Conservation (phyloP, 2,797 vertebrate species). For the Astyanax mexicanus region DNA sequence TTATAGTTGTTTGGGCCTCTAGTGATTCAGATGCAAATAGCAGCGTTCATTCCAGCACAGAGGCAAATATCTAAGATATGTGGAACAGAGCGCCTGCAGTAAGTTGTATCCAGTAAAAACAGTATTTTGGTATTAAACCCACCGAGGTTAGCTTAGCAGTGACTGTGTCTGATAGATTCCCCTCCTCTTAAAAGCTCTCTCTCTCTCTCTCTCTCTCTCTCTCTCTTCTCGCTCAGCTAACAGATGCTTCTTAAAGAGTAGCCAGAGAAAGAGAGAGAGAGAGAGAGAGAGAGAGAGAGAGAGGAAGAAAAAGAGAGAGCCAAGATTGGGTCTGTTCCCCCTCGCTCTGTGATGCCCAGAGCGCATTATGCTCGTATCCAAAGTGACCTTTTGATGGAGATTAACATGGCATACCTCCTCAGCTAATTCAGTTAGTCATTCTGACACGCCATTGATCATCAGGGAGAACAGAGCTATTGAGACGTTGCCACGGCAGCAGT, state of each 20-base stretch:
- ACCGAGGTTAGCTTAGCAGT: conserved; percentile 11
- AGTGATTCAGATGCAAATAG: conserved; percentile 37
- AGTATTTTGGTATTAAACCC: not conserved
- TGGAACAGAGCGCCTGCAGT: not conserved
- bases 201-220: too few species aligned
- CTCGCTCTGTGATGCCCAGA: conserved; percentile 40
- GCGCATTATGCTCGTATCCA: conserved; percentile 57
- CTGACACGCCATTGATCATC: conserved; percentile 65
- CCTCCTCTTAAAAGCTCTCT: conserved; percentile 1
- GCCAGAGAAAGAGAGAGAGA: conserved; percentile 26
- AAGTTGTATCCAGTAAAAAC: not conserved
- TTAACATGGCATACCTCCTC: conserved; percentile 62
- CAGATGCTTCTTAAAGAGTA: conserved; percentile 35
- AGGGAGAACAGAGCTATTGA: conserved; percentile 58
- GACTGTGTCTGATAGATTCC: conserved; percentile 11
- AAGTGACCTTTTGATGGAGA: conserved; percentile 67
- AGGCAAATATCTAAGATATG: not conserved
- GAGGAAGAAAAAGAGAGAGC: conserved; percentile 31
- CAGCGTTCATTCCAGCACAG: conserved; percentile 22
- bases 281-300: conserved; percentile 20
- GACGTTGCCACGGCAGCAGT: conserved; percentile 54
- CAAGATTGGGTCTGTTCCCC: conserved; percentile 42
- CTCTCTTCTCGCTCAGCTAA: conserved; percentile 9
- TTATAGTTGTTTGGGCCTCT: conserved; percentile 16
- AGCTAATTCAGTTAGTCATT: conserved; percentile 65